A percentile compares a stretch with the other conserved stretches of the same genome.
These are phyloP conservation scores for Micrasema minimum DNA, from an alignment of 1,140 invertebrate species.

Conservation along the genomic window DNA sequence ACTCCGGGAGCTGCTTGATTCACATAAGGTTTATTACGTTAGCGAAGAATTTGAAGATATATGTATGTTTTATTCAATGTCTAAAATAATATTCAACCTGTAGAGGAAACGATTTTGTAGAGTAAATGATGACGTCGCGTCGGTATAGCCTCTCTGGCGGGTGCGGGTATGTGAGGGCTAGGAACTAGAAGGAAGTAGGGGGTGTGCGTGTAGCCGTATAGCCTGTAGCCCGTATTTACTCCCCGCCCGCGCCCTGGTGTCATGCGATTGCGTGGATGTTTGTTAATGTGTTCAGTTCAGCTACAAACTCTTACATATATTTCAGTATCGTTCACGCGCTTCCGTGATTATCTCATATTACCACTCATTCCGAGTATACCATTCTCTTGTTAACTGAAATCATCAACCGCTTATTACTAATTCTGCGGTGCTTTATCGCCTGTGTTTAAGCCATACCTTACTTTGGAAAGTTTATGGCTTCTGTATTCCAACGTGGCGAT, in stretches of 20 bases:
- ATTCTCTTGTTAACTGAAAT: too few species aligned
- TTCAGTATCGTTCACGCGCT: background rate
- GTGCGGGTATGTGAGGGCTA: background rate
- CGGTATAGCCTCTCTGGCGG: background rate
- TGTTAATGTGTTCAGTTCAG: conserved; percentile 6
- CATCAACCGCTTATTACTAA: too few species aligned
- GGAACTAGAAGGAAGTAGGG: too few species aligned
- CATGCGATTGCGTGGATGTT: conserved; percentile 13
- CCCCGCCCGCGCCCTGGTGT: background rate
- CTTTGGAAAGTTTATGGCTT: too few species aligned
- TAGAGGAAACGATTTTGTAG: background rate
- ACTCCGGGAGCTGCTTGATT: conserved; percentile 1
- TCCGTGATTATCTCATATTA: conserved; percentile 19
- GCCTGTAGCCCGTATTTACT: too few species aligned
- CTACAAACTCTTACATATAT: conserved; percentile 5
- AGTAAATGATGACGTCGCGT: conserved; percentile 18
- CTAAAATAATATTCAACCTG: conserved; percentile 29
- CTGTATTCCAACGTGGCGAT: too few species aligned
- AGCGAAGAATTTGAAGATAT: background rate
- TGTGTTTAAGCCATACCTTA: too few species aligned
- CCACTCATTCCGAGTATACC: too few species aligned
- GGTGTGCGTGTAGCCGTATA: background rate
- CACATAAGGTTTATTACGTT: conserved; percentile 20
- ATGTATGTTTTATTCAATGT: conserved; percentile 19
- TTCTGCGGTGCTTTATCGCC: too few species aligned